phyloP scores from a whole-genome alignment of 2,888 invertebrate species.

The Listrodromus nycthemerus region DNA sequence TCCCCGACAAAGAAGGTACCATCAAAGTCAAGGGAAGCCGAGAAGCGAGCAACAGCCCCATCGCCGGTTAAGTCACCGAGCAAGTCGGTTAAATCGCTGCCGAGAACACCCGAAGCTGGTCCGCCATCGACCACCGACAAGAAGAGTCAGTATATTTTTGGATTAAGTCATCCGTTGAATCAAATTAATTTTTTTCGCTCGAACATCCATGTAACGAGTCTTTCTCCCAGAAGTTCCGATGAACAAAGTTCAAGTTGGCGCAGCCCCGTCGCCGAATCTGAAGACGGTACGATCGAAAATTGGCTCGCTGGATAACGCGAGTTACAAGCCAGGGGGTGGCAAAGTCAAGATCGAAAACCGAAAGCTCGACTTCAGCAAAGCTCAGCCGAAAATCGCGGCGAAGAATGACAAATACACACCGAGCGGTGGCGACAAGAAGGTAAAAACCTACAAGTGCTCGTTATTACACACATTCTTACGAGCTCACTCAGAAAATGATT shows the following conservation, averaged over 20 bases:
- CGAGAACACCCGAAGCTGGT: slow-evolving; percentile 90
- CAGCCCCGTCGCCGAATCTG: slow-evolving; percentile 95
- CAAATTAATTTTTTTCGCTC: not conserved
- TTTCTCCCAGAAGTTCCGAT: slow-evolving; percentile 91
- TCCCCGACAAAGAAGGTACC: slow-evolving; percentile 90
- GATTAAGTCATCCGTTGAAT: slow-evolving; percentile 2
- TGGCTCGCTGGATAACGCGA: slow-evolving; percentile 95
- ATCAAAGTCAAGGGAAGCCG: slow-evolving; percentile 85
- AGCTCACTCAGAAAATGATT: not conserved
- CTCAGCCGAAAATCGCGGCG: slow-evolving; percentile 94
- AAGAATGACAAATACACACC: slow-evolving; percentile 95
- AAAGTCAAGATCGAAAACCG: slow-evolving; percentile 94
- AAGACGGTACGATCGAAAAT: slow-evolving; percentile 97
- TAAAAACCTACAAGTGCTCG: slow-evolving; percentile 80
- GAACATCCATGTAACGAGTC: slow-evolving; percentile 34
- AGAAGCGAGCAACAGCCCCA: slow-evolving; percentile 84
- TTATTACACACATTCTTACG: not conserved
- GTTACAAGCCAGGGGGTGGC: slow-evolving; percentile 95
- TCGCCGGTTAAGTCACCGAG: slow-evolving; percentile 86
- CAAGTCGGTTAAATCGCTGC: slow-evolving; percentile 86
- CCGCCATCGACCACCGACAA: slow-evolving; percentile 87
- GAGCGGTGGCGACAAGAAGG: slow-evolving; percentile 96
- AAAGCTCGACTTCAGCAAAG: slow-evolving; percentile 93
- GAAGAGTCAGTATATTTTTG: slow-evolving; percentile 87
- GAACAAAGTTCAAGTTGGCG: slow-evolving; percentile 97